Base-by-base conservation (phyloP, 2,113 vertebrate genomes). In the Phrynocephalus versicolor region DNA sequence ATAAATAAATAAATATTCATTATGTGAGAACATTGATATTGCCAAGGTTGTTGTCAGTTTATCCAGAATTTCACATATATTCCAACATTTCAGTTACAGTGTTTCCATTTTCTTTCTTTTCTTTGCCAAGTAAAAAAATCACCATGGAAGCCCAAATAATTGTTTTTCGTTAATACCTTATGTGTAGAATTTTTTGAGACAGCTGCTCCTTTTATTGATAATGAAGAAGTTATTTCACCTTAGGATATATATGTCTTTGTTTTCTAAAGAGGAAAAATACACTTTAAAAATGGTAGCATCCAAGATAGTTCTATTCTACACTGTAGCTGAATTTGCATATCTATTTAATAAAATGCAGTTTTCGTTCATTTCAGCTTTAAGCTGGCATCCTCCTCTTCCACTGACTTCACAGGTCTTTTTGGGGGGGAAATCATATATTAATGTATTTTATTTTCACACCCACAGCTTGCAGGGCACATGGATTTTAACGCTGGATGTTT, bases 11-110 rank as follows among this genome's bases (percentile, higher is more conserved):
- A 55, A 55, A 21, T 77, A 18, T 13, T 67, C 7, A 30, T 16
- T 73, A 75, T 81, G 27, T 67, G 39, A 69, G 82, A 75, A 15
- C 15, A 35, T 35, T 77, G 35, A 70, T 88, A 88, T 67, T 67
- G 64, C 12, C 45, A 51, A 84, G 23, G 1, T 27, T 1, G 1
- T 27, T 1, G 1, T 27, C 71, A 18, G 1, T 86, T 76, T 51
- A 51, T 75, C 23, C 13, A 30, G 25, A 30, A 27, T 51, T 51
- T 45, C 73, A 75, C 41, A 30, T 16, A 75, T 57, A 74, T 51
- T 76, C 2, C 45, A 57, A 57, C 55, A 57, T 76, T 55, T 55
- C 74, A 76, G 16, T 55, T 76, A 55, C 45, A 57, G 37, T 45
- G 67, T 45, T 25, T 41, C 12, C 30, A 23, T 7, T 60, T 27